These are phyloP conservation scores for Eleutherodactylus coqui DNA, from an alignment of 2,797 vertebrate species.

Conservation along the genomic window DNA sequence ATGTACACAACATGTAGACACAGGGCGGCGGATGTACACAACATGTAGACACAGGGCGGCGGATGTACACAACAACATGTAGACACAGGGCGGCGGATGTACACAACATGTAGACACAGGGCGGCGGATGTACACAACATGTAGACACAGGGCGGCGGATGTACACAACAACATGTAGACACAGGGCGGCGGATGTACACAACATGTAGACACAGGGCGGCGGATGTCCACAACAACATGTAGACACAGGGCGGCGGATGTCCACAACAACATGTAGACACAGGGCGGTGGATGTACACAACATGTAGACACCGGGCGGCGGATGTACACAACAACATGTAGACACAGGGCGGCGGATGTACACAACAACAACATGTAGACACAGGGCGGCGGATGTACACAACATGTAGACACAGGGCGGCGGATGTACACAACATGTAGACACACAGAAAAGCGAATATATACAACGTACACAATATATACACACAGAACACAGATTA, in stretches of 20 bases:
- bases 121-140: not conserved
- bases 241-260: not conserved
- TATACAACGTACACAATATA: not conserved
- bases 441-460: not conserved
- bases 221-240: not conserved
- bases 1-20: too few species aligned
- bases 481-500: not conserved
- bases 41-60: too few species aligned
- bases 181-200: too few species aligned
- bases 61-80: too few species aligned
- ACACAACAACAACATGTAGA: not conserved
- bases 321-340: not conserved
- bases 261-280: not conserved
- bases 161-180: too few species aligned
- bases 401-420: too few species aligned
- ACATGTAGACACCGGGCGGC: not conserved
- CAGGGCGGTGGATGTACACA: too few species aligned
- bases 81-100: too few species aligned
- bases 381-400: not conserved
- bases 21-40: too few species aligned
- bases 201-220: not conserved
- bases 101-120: not conserved
- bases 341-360: not conserved
- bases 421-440: not conserved
- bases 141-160: not conserved